These are phyloP conservation scores for Melanotaenia pygmaea DNA, from an alignment of 2,797 vertebrate genomes.

Conservation along the genomic window DNA sequence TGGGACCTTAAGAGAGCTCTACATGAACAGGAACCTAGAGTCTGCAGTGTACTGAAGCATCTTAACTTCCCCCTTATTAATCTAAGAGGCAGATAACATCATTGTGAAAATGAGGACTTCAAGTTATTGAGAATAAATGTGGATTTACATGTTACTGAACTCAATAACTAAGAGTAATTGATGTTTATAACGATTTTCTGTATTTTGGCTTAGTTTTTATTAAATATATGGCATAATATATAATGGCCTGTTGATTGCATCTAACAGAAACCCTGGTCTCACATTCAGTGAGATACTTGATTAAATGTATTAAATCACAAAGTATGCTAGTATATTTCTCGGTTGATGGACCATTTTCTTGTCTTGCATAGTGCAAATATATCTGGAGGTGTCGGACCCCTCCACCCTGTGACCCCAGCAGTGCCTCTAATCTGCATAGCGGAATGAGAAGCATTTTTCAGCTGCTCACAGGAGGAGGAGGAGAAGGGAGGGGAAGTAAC, in stretches of 20 bases:
- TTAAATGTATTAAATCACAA: neutral
- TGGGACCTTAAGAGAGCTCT: neutral
- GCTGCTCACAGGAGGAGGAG: conserved; percentile 45
- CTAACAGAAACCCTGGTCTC: neutral
- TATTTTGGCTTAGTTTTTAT: neutral
- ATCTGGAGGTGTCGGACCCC: conserved; percentile 32
- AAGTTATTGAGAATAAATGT: neutral
- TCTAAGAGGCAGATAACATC: too few relatives aligned
- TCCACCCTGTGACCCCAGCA: conserved; percentile 61
- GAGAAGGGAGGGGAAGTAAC: conserved; percentile 63
- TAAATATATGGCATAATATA: neutral
- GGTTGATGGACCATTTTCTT: neutral
- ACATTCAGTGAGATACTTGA: neutral
- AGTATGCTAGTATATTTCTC: neutral
- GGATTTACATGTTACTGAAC: neutral
- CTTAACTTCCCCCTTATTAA: neutral
- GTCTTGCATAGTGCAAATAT: neutral
- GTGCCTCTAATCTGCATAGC: conserved; percentile 64
- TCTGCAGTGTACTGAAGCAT: neutral
- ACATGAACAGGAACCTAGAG: neutral
- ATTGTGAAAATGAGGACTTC: neutral
- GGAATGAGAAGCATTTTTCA: conserved; percentile 72
- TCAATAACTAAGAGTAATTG: neutral
- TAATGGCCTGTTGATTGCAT: too few relatives aligned
- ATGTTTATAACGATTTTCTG: neutral